Evolutionary conservation across 2,888 invertebrate genomes (phyloP).

Genomic region (Nymphalis urticae): DNA sequence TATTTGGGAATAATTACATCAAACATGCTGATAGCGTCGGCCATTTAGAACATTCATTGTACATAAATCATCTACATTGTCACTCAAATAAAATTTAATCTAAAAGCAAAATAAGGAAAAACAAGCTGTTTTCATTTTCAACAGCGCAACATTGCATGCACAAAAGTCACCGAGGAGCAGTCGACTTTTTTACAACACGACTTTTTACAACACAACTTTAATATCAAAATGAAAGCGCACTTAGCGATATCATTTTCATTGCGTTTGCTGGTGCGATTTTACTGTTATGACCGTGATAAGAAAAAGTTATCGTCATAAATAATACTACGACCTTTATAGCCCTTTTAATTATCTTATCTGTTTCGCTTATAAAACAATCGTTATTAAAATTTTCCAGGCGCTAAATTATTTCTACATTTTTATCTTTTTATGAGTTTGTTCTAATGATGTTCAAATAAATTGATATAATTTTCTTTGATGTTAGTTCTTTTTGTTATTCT

Average conservation of each 20-base stretch:
- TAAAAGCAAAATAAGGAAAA: constrained; percentile 38
- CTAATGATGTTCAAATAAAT: neutral
- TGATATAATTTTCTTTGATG: neutral
- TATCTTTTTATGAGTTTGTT: neutral
- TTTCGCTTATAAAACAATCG: constrained; percentile 11
- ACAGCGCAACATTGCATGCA: constrained; percentile 62
- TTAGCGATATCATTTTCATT: constrained; percentile 53
- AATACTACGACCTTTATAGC: constrained; percentile 33
- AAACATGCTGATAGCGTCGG: neutral
- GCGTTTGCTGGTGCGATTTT: constrained; percentile 42
- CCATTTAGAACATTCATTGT: neutral
- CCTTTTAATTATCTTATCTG: constrained; percentile 33
- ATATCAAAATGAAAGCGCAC: constrained; percentile 61
- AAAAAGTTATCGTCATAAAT: constrained; percentile 41
- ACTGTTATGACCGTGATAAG: constrained; percentile 40
- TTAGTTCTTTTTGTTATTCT: too few relatives aligned
- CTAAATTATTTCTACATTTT: neutral
- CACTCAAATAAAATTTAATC: constrained; percentile 4
- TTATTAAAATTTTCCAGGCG: constrained; percentile 4
- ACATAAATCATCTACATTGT: neutral
- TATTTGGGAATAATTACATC: neutral
- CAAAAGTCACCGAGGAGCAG: constrained; percentile 58
- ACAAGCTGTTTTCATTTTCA: constrained; percentile 70
- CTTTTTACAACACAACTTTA: constrained; percentile 49
- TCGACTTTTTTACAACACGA: constrained; percentile 50